phyloP scores from a whole-genome alignment of 2,113 vertebrate species.

The Thalassarche chlororhynchos region DNA sequence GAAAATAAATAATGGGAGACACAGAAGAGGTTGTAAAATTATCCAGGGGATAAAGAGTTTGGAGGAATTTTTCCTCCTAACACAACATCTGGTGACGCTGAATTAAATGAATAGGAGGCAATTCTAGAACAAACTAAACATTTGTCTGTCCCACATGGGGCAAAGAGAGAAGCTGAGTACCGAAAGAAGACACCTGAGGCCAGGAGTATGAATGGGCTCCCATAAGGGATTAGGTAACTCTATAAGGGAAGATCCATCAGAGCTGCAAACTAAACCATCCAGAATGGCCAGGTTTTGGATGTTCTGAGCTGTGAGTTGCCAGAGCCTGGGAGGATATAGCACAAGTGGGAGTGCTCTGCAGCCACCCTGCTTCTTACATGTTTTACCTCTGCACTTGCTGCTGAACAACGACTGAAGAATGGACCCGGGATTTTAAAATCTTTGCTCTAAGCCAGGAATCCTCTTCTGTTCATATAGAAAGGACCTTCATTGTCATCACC shows the following conservation, averaged over 20 bases:
- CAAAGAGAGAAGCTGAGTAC: background rate
- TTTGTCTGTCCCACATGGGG: background rate
- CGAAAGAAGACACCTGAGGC: background rate
- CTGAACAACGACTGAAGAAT: background rate
- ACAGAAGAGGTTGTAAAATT: background rate
- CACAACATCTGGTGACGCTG: background rate
- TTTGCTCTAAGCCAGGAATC: background rate
- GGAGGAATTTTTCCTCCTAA: background rate
- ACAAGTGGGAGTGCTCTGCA: background rate
- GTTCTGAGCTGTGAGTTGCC: background rate
- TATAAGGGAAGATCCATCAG: background rate
- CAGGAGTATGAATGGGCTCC: background rate
- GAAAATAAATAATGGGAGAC: background rate
- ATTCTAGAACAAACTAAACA: background rate
- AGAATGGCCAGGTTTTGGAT: background rate
- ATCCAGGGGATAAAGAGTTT: background rate
- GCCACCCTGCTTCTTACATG: background rate
- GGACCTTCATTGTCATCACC: background rate
- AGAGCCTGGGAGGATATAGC: background rate
- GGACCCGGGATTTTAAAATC: background rate
- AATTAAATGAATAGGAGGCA: background rate
- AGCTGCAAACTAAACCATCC: background rate
- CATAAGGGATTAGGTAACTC: background rate
- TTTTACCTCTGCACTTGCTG: background rate
- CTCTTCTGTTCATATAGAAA: background rate